Evolutionary conservation across 2,113 vertebrate genomes (phyloP).

Genomic region (Urocolius indicus): DNA sequence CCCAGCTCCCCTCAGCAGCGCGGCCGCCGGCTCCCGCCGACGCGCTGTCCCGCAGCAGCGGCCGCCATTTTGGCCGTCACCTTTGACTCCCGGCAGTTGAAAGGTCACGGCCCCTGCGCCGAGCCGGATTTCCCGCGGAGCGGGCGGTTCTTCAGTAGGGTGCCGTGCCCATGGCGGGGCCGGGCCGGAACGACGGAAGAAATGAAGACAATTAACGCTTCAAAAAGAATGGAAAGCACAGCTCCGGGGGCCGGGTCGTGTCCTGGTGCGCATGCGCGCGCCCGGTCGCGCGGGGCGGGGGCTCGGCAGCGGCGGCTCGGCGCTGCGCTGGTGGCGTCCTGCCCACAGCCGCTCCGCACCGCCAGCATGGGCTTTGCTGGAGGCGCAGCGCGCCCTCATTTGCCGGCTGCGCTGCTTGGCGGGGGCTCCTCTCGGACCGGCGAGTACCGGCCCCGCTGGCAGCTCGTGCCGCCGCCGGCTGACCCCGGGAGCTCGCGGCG

Average conservation of each 20-base stretch:
- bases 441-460: no score
- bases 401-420: no score
- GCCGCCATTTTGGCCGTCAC: slow-evolving; percentile 79
- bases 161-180: fast-evolving
- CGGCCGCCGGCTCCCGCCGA: neutral
- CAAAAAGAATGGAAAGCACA: fast-evolving
- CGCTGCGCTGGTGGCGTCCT: no score
- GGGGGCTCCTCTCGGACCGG: no score
- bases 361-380: no score
- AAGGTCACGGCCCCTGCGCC: neutral
- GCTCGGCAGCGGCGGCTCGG: no score
- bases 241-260: fast-evolving
- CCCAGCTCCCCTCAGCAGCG: neutral
- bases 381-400: no score
- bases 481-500: no score
- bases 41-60: neutral
- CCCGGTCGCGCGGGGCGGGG: neutral
- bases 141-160: neutral
- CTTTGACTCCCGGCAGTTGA: slow-evolving; percentile 70
- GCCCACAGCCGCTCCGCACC: no score
- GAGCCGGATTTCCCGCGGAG: fast-evolving
- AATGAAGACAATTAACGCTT: fast-evolving
- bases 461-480: no score
- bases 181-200: neutral
- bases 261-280: neutral